Evolutionary conservation across 2,888 invertebrate species (phyloP).

Genomic region (Eucriotettix oculatus): DNA sequence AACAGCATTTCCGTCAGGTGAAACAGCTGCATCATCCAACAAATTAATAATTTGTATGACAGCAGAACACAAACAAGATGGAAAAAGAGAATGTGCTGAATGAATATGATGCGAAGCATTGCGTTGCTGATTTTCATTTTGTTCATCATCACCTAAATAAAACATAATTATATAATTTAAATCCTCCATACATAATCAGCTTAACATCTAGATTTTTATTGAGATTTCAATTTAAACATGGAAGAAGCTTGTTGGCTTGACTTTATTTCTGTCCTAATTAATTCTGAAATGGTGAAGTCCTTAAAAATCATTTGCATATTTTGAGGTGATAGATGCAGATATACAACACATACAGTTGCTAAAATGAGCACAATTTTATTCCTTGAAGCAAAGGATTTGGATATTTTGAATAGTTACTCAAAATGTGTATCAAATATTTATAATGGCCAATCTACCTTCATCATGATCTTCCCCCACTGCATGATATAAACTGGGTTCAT

Average conservation of each 20-base stretch:
- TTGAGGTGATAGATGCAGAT: no score
- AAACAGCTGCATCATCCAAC: constrained; percentile 91
- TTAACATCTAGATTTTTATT: neutral
- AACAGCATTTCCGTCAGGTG: constrained; percentile 85
- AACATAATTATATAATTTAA: neutral
- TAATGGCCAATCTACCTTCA: constrained; percentile 38
- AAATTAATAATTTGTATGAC: constrained; percentile 88
- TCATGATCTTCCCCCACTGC: constrained; percentile 69
- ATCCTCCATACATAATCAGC: neutral
- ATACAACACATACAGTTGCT: no score
- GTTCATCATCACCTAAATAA: constrained; percentile 38
- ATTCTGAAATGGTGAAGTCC: no score
- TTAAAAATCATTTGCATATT: no score
- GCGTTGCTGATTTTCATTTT: constrained; percentile 41
- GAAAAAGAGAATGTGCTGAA: constrained; percentile 88
- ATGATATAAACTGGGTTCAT: constrained; percentile 84
- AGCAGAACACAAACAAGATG: constrained; percentile 89
- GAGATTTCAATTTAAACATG: neutral
- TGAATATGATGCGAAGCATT: constrained; percentile 66
- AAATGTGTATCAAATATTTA: no score
- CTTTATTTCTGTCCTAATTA: neutral
- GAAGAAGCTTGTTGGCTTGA: neutral
- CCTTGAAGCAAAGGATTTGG: no score
- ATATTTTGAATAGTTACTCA: no score
- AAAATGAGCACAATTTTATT: no score